Evolutionary conservation across 2,888 invertebrate genomes (phyloP).

Genomic region (Lepetodrilus schrolli): DNA sequence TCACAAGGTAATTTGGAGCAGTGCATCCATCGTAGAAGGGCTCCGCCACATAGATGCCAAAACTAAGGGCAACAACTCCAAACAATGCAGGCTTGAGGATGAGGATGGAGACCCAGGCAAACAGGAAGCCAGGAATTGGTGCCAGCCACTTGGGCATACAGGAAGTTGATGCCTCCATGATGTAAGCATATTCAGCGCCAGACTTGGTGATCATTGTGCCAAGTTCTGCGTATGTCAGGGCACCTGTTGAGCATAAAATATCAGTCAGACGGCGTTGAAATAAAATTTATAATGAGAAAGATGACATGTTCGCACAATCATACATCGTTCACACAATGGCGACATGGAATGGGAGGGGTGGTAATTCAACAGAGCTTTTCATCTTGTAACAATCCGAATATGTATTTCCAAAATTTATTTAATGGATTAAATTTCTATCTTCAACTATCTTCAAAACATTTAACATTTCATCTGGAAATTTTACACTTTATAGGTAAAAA

Average conservation of each 20-base stretch:
- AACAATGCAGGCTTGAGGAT: conserved; percentile 74
- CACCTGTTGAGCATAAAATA: conserved; percentile 78
- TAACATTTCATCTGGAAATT: too few species aligned
- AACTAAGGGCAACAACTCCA: conserved; percentile 77
- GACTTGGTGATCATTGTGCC: conserved; percentile 87
- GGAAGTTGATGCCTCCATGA: conserved; percentile 56
- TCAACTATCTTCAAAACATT: too few species aligned
- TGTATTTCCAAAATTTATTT: too few species aligned
- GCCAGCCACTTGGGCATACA: conserved; percentile 54
- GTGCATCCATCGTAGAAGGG: conserved; percentile 67
- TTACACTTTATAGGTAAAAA: too few species aligned
- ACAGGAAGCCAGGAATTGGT: conserved; percentile 78
- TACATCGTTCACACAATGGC: not conserved
- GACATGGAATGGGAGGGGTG: not conserved
- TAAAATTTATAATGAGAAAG: not conserved
- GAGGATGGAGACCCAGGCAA: conserved; percentile 78
- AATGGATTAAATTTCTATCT: too few species aligned
- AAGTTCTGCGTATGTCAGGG: conserved; percentile 86
- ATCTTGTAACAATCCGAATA: too few species aligned
- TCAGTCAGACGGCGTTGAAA: not conserved
- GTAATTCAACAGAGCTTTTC: too few species aligned
- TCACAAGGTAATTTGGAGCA: conserved; percentile 54
- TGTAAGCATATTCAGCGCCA: conserved; percentile 87
- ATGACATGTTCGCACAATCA: not conserved
- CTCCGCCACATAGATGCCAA: conserved; percentile 69